phyloP scores from a whole-genome alignment of 2,113 vertebrate genomes.

The Bettongia penicillata region DNA sequence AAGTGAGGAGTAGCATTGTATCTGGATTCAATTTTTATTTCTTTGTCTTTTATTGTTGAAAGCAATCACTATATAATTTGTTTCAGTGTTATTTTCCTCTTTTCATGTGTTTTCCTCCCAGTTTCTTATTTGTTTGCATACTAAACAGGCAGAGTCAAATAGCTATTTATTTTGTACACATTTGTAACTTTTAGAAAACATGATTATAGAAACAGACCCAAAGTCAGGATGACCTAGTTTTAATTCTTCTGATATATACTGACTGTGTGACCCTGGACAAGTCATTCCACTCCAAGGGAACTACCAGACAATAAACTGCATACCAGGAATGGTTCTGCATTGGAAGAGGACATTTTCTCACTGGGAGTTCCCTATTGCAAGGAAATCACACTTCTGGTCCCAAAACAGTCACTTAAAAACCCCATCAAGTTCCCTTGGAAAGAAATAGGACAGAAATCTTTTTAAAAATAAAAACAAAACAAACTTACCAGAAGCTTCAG shows the following conservation, averaged over 20 bases:
- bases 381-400: neutral
- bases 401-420: neutral
- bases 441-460: neutral
- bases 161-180: neutral
- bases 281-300: neutral
- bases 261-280: neutral
- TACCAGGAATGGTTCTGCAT: neutral
- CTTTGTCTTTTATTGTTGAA: neutral
- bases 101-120: constrained; percentile 19
- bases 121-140: neutral
- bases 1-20: neutral
- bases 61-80: neutral
- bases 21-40: constrained; percentile 4
- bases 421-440: neutral
- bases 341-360: neutral
- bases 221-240: neutral
- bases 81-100: neutral
- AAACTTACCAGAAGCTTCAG: constrained; percentile 25
- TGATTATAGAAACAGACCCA: neutral
- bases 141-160: neutral
- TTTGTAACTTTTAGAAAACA: neutral
- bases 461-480: too few relatives aligned
- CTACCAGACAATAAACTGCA: neutral
- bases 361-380: neutral
- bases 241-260: neutral